Evolutionary conservation across 2,797 vertebrate genomes (phyloP), one percentile per base, ranked within the genome.

Genomic region (Tarsius wallacei): DNA sequence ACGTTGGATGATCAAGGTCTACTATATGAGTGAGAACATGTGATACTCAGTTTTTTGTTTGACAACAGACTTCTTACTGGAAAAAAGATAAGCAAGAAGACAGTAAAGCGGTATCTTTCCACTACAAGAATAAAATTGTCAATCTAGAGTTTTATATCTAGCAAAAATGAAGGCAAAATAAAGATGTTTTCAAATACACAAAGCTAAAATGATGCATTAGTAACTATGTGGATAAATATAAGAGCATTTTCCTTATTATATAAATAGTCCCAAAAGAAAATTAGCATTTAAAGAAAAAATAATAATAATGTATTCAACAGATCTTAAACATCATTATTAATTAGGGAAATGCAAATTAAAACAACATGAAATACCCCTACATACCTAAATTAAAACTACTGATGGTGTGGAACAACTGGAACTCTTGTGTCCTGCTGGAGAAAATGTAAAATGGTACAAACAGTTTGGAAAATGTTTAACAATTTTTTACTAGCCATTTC

Each of bases 151-250:
- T 86, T 94, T 86, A 47, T 89, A 74, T 36, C 47, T 36, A 85
- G 19, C 49, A 86, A 82, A 82, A 81, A 16, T 6, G 4, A 76
- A 88, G 55, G 19, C 1, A 84, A 93, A 93, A 89, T 81, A 70
- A 31, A 51, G 26, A 81, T 24, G 71, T 66, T 63, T 90, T 87
- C 63, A 19, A 95, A 84, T 33, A 15, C 17, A 74, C 26, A 26
- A 94, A 70, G 33, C n/a, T 76, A 47, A 96, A 86, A 76, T 90
- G 64, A 92, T 77, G 26, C 4, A 86, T 76, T 68, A 94, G 22
- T 80, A 76, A 63, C 22, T 66, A 74, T 49, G 10, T 70, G 22
- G 47, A 63, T 63, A 88, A 87, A 64, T 57, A 70, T 9, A 68
- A 36, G 26, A 76, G 7, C 1, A 19, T 57, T 78, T 83, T 77